Base-by-base conservation (phyloP, 30 jellyfish, hydroid and myxozoan species). In the Pseudorhiza aurosa region DNA sequence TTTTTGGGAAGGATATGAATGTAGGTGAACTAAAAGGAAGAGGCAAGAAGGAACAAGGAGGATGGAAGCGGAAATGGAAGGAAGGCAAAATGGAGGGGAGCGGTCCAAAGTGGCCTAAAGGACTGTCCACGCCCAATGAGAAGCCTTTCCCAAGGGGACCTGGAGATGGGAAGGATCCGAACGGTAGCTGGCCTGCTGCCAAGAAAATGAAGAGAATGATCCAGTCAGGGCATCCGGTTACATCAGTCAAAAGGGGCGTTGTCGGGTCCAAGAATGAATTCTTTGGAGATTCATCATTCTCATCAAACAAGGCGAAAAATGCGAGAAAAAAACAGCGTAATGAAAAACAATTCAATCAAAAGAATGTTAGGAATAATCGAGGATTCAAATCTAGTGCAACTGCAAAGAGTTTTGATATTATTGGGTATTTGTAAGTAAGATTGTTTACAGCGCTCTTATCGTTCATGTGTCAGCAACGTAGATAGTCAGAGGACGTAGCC, bases 311-410 rank as follows among this genome's bases (percentile, higher is more conserved):
- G n/a, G n/a, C n/a, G n/a, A n/a, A n/a, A n/a, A n/a, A n/a, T 1
- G 36, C 7, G 4, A 53, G 36, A 2, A 53, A 15, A 53, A 64
- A 1, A 14, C 58, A 64, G 12, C 28, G 18, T 0, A 64, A 31
- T 28, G 25, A 33, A 35, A 37, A 32, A 8, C 6, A 0, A 17
- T 22, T 0, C n/a, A 29, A 4, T 32, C 46, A 46, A 47, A 24
- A 33, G 56, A 46, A 37, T 45, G 40, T 26, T 46, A 64, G 24
- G 4, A 9, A 31, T 33, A 31, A 64, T 14, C 83, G 83, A 1
- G 83, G 83, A 17, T 70, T 70, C 53, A 70, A 31, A 22, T 9
- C 30, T 21, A 70, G 83, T 28, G 53, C 18, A 2, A 25, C 32
- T 43, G 83, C 83, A 17, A 35, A 51, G 22, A 53, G 37, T 29